These are phyloP conservation scores for Anomalospiza imberbis DNA, from an alignment of 2,797 vertebrate species.

Conservation along the genomic window DNA sequence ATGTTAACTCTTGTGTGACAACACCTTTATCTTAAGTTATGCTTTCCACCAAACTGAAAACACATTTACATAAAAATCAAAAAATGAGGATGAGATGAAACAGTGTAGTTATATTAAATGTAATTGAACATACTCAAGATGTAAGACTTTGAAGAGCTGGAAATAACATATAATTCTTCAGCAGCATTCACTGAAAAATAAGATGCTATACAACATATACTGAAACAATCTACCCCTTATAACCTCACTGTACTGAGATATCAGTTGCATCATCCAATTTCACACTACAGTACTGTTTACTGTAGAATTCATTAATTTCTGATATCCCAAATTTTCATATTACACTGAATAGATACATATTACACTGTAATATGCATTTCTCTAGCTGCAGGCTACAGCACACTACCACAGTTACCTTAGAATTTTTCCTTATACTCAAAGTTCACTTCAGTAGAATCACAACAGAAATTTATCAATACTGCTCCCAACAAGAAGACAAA, in stretches of 20 bases:
- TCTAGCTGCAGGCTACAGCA: conserved; percentile 4
- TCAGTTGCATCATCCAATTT: neutral
- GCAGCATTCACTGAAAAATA: neutral
- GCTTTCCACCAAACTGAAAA: neutral
- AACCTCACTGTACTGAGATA: neutral
- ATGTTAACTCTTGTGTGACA: neutral
- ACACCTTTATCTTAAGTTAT: neutral
- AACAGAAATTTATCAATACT: neutral
- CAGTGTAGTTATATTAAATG: neutral
- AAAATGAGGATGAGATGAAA: neutral
- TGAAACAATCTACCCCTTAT: neutral
- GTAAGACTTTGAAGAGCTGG: neutral
- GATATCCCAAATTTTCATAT: neutral
- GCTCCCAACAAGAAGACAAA: neutral
- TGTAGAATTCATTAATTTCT: neutral
- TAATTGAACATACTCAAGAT: neutral
- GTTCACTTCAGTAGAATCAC: neutral
- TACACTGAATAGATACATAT: neutral
- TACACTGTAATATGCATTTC: neutral
- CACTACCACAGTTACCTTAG: neutral
- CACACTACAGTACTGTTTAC: neutral
- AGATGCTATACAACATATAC: neutral
- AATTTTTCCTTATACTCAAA: neutral
- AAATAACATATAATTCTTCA: neutral
- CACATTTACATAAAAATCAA: neutral